phyloP scores from a whole-genome alignment of 2,888 invertebrate species.

The Shargacucullia verbasci region DNA sequence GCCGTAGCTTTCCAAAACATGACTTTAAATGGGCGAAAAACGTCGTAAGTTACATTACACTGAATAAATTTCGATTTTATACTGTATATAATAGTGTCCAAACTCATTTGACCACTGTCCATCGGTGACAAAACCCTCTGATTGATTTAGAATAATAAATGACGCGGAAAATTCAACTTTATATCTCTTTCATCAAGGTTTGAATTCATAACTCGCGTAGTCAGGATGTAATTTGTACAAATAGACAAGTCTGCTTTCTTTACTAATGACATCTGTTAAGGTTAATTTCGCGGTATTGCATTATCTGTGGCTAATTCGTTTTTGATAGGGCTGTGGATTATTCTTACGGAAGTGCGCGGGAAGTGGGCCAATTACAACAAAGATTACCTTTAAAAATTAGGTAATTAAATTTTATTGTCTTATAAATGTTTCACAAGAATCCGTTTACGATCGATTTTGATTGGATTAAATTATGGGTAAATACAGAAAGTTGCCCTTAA shows the following conservation, averaged over 20 bases:
- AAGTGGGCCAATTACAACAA: conserved; percentile 44
- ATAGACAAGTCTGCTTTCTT: conserved; percentile 71
- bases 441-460: conserved; percentile 32
- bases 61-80: conserved; percentile 46
- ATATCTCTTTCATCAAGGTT: conserved; percentile 19
- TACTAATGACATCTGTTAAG: conserved; percentile 72
- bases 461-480: conserved; percentile 21
- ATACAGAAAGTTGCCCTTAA: conserved; percentile 42
- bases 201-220: conserved; percentile 27
- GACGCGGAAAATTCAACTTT: conserved; percentile 46
- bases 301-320: conserved; percentile 70
- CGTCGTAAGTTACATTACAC: conserved; percentile 57
- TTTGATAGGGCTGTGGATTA: conserved; percentile 68
- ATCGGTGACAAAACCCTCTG: conserved; percentile 57
- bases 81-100: conserved; percentile 47
- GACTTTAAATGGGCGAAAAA: conserved; percentile 62
- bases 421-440: conserved; percentile 26
- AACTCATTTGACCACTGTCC: conserved; percentile 54
- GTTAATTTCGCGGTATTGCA: conserved; percentile 67
- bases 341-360: conserved; percentile 41
- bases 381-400: conserved; percentile 35
- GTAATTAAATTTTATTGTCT: conserved; percentile 41
- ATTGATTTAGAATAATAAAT: conserved; percentile 60
- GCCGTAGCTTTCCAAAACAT: conserved; percentile 86
- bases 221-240: conserved; percentile 58